Conservation (phyloP, 2,888 invertebrate species). For the Cryptocephalus moraei region DNA sequence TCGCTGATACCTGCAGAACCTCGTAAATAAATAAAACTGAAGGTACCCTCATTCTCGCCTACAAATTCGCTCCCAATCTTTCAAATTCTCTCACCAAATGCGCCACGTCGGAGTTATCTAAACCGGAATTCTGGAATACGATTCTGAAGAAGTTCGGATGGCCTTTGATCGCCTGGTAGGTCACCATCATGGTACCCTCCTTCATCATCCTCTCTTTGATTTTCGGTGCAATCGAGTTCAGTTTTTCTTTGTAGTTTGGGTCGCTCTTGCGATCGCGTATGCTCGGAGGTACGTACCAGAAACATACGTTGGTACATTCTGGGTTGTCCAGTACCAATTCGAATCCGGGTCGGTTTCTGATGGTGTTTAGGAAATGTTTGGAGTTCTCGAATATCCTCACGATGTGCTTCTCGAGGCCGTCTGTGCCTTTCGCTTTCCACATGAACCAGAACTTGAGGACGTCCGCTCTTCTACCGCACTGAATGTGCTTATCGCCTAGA, state of each 20-base stretch:
- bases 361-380: slow-evolving; percentile 55
- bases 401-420: slow-evolving; percentile 67
- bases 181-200: slow-evolving; percentile 90
- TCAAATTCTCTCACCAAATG: slow-evolving; percentile 85
- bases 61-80: slow-evolving; percentile 50
- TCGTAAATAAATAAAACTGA: background rate
- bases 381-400: slow-evolving; percentile 70
- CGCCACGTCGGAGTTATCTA: slow-evolving; percentile 73
- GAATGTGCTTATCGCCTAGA: slow-evolving; percentile 84
- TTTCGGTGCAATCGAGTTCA: slow-evolving; percentile 79
- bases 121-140: slow-evolving; percentile 83
- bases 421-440: slow-evolving; percentile 92
- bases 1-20: background rate
- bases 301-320: slow-evolving; percentile 90
- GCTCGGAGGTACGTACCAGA: slow-evolving; percentile 88
- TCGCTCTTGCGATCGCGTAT: slow-evolving; percentile 43
- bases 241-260: slow-evolving; percentile 49
- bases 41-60: slow-evolving; percentile 1
- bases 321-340: slow-evolving; percentile 65
- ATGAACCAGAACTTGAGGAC: slow-evolving; percentile 96
- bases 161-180: slow-evolving; percentile 81
- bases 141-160: slow-evolving; percentile 92
- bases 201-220: slow-evolving; percentile 94
- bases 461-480: slow-evolving; percentile 92
- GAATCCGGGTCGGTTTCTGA: slow-evolving; percentile 62